Evolutionary conservation across 2,113 vertebrate species (phyloP), one percentile per base, ranked within the genome.

Genomic region (Lophius piscatorius): DNA sequence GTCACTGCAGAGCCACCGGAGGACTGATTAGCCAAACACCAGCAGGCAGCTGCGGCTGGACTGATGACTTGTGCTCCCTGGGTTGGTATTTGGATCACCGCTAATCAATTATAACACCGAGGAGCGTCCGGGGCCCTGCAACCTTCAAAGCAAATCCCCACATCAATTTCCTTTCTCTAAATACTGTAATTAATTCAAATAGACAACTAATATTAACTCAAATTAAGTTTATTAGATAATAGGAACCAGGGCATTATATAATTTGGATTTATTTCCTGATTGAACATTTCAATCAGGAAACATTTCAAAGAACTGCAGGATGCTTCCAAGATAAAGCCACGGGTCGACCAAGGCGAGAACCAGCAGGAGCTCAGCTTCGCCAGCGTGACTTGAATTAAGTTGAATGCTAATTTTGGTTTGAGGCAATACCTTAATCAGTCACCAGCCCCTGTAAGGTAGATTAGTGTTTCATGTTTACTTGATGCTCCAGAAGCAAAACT

Each of bases 61-160:
- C 68, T 59, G 54, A 80, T 83, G 50, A 35, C 44, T 64, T 18
- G 44, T 39, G 38, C 56, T 80, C 71, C 73, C 75, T 64, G 42
- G 57, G 76, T 59, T 63, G 74, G 61, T 59, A 42, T 82, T 60
- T 78, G 68, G 52, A 72, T 73, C 63, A 44, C 51, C 54, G 44
- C 74, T 83, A 82, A 82, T 82, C 66, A 67, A 59, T 64, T 76
- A 59, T 61, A 81, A 74, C 64, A 70, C 73, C 78, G 68, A 86
- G 63, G 73, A 80, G 78, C 67, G 60, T 60, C 62, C 45, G 14
- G 22, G 38, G 26, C 39, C 40, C 3, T 21, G 21, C 63, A 58
- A 51, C 17, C 34, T 49, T 24, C 59, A 79, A 77, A 73, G 23
- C 20, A 5, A 60, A 54, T 33, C 40, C 41, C 6, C 22, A 10